These are phyloP conservation scores for Malurus melanocephalus DNA, from an alignment of 2,113 vertebrate species.

Conservation along the genomic window DNA sequence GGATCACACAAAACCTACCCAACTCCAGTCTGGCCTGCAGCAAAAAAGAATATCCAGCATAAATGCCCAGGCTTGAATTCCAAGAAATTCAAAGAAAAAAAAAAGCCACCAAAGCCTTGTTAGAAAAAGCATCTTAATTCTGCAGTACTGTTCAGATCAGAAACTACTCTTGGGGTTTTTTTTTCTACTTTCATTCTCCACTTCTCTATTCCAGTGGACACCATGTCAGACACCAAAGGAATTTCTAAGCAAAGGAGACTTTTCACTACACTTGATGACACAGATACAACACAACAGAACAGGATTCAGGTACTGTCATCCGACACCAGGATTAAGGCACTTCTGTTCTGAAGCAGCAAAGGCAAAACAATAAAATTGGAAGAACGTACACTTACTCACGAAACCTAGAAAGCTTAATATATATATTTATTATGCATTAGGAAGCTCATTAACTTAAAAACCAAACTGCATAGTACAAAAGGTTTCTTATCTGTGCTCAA, in stretches of 20 bases:
- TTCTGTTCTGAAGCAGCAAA: background rate
- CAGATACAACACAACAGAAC: background rate
- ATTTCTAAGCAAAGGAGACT: background rate
- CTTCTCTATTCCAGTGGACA: background rate
- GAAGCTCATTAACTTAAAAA: constrained; percentile 76
- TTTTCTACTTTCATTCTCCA: background rate
- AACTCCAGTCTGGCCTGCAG: background rate
- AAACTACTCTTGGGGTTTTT: fast-evolving
- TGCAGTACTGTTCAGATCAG: background rate
- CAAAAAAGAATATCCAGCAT: background rate
- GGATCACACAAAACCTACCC: background rate
- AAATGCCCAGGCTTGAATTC: background rate
- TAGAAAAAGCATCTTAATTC: background rate
- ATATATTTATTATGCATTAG: constrained; percentile 76
- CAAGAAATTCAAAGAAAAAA: background rate
- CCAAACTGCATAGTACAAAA: constrained; percentile 73
- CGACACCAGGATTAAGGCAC: background rate
- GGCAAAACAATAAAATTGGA: background rate
- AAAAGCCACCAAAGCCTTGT: background rate
- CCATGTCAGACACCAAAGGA: background rate
- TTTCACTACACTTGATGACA: background rate
- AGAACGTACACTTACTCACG: background rate
- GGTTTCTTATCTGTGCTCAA: constrained; percentile 63
- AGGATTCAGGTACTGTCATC: background rate
- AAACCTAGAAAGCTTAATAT: constrained; percentile 49